phyloP scores from a whole-genome alignment of 2,888 invertebrate species.

The Cryptosula pallasiana region DNA sequence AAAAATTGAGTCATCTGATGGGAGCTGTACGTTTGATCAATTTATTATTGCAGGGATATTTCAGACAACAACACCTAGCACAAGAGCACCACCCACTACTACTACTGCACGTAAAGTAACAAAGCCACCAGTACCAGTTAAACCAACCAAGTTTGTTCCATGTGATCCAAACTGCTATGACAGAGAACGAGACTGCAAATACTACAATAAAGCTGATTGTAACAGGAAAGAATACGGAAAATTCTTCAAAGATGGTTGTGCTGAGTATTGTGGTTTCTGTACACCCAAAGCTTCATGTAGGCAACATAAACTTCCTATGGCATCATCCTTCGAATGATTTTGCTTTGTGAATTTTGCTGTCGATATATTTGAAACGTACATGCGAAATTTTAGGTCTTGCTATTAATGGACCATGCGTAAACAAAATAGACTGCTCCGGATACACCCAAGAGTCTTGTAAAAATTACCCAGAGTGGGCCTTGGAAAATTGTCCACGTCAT shows the following conservation, averaged over 20 bases:
- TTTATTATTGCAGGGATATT: background rate
- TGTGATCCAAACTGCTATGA: slow-evolving; percentile 18
- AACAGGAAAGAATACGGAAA: background rate
- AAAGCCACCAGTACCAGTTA: background rate
- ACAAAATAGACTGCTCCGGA: background rate
- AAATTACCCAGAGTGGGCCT: background rate
- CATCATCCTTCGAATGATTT: no score
- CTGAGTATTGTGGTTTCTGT: slow-evolving; percentile 11
- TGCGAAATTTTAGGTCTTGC: no score
- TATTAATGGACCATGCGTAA: background rate
- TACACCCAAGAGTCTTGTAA: background rate
- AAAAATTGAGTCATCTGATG: no score
- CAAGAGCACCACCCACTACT: background rate
- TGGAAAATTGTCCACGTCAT: background rate
- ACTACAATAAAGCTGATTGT: background rate
- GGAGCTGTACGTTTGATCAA: background rate
- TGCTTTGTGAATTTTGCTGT: no score
- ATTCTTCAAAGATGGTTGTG: slow-evolving; percentile 15
- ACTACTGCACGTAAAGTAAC: background rate
- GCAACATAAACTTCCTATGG: no score
- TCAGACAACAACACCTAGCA: slow-evolving; percentile 5
- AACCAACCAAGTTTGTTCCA: background rate
- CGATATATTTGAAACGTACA: no score
- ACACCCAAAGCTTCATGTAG: slow-evolving; percentile 11
- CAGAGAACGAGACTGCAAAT: background rate